Percentiles rank a stretch among this genome's conserved stretches.
Evolutionary conservation across 2,888 invertebrate species (phyloP).

Genomic region (Eilema griseolum): DNA sequence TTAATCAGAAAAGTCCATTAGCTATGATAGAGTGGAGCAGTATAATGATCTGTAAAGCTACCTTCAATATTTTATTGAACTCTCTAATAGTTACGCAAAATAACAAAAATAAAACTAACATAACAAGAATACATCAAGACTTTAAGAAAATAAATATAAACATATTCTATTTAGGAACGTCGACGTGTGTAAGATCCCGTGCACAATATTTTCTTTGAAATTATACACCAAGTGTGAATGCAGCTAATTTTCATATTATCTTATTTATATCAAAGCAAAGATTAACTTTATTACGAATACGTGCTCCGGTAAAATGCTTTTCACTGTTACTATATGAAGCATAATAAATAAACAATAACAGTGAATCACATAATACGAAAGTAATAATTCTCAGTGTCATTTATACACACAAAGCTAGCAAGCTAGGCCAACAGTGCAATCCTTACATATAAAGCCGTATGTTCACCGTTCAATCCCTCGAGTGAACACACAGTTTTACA

Average conservation of each 20-base stretch:
- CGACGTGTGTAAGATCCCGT: background rate
- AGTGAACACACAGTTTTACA: conserved; percentile 20
- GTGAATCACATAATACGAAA: conserved; percentile 22
- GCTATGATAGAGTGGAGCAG: conserved; percentile 19
- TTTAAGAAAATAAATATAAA: conserved; percentile 26
- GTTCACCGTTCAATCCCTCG: conserved; percentile 17
- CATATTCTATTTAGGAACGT: conserved; percentile 39
- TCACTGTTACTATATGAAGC: conserved; percentile 17
- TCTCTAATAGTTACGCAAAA: conserved; percentile 30
- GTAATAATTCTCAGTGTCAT: conserved; percentile 18
- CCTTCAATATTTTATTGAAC: conserved; percentile 25
- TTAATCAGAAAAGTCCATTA: conserved; percentile 4
- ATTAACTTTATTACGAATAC: background rate
- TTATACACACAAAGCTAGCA: conserved; percentile 45
- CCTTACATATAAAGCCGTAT: conserved; percentile 25
- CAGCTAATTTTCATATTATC: background rate
- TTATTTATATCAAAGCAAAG: conserved; percentile 4
- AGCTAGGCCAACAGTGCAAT: conserved; percentile 48
- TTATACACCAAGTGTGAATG: background rate
- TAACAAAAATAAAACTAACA: conserved; percentile 23
- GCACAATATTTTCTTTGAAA: conserved; percentile 9
- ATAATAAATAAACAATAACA: conserved; percentile 11
- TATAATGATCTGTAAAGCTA: conserved; percentile 35
- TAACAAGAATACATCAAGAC: conserved; percentile 30
- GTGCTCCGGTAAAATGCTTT: conserved; percentile 14